phyloP scores from a whole-genome alignment of 1,140 invertebrate species.

The Heliconius himera region DNA sequence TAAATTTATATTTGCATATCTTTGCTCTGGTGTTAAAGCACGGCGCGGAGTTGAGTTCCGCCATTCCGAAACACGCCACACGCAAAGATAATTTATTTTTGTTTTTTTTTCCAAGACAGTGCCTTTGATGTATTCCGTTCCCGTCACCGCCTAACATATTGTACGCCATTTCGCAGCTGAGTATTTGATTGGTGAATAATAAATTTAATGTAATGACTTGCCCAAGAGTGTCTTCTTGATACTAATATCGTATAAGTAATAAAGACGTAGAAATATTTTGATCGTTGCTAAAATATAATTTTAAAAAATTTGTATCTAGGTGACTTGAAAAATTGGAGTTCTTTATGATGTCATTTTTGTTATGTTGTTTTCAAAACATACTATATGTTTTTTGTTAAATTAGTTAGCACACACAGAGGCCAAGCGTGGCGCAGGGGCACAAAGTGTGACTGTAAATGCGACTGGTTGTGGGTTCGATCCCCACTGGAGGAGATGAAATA shows the following conservation, averaged over 20 bases:
- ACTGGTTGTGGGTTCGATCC: too few species aligned
- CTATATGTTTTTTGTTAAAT: neutral
- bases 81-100: too few species aligned
- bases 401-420: neutral
- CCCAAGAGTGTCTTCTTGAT: neutral
- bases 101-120: too few species aligned
- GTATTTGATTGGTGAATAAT: constrained; percentile 27
- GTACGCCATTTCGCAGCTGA: constrained; percentile 13
- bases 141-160: neutral
- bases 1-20: too few species aligned
- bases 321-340: neutral
- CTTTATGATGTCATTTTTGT: neutral
- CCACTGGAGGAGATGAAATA: too few species aligned
- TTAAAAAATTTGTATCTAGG: neutral
- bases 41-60: too few species aligned
- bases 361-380: neutral
- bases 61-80: too few species aligned
- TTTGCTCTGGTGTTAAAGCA: too few species aligned
- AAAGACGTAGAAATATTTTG: neutral
- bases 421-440: too few species aligned
- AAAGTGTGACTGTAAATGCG: too few species aligned
- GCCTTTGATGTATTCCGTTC: constrained; percentile 15
- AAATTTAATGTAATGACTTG: constrained; percentile 16
- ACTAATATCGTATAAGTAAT: neutral
- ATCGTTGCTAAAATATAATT: neutral